phyloP scores from a whole-genome alignment of 2,888 invertebrate species.

The Hydroisotoma schaefferi region DNA sequence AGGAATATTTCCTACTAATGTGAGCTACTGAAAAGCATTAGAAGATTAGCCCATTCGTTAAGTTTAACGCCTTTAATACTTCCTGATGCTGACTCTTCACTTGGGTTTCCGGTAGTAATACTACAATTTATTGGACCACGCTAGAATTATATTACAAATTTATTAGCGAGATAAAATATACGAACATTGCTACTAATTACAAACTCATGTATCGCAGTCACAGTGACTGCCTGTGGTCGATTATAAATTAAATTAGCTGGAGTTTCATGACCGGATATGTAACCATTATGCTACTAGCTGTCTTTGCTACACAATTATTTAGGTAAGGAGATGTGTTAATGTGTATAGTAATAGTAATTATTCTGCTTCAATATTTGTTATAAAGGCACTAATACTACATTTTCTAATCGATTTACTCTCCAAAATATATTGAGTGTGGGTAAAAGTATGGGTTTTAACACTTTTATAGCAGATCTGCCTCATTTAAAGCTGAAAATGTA shows the following conservation, averaged over 20 bases:
- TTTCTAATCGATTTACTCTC: too few species aligned
- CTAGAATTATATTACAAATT: slow-evolving; percentile 23
- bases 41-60: slow-evolving; percentile 16
- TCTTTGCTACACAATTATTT: too few species aligned
- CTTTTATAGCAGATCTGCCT: too few species aligned
- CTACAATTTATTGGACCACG: not conserved
- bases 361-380: too few species aligned
- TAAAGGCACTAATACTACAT: too few species aligned
- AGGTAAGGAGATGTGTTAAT: too few species aligned
- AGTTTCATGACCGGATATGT: too few species aligned
- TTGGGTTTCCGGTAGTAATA: slow-evolving; percentile 7
- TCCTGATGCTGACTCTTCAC: slow-evolving; percentile 14
- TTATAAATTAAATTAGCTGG: slow-evolving; percentile 41
- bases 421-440: too few species aligned
- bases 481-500: too few species aligned
- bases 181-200: slow-evolving; percentile 14
- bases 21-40: not conserved
- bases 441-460: too few species aligned
- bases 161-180: slow-evolving; percentile 31
- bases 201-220: slow-evolving; percentile 22
- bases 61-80: slow-evolving; percentile 18
- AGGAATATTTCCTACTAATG: not conserved
- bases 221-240: slow-evolving; percentile 27
- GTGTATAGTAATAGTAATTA: too few species aligned
- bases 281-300: too few species aligned